Evolutionary conservation across 2,113 vertebrate genomes (phyloP).

Genomic region (Gymnarchus niloticus): DNA sequence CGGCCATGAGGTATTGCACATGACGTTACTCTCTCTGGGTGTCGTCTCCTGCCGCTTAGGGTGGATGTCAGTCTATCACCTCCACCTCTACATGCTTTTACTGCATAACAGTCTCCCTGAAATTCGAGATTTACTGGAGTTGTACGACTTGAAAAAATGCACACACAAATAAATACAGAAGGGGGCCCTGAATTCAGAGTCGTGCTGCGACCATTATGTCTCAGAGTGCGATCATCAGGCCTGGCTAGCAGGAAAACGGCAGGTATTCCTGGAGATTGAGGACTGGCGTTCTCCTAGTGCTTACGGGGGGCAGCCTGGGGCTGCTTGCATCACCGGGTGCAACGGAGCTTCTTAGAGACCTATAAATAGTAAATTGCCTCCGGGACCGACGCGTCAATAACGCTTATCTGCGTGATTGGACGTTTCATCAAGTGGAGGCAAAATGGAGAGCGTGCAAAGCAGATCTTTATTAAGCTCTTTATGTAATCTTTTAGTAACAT

Average conservation of each 20-base stretch:
- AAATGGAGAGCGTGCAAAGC: neutral
- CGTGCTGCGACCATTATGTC: neutral
- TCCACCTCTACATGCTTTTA: neutral
- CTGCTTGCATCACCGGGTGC: constrained; percentile 35
- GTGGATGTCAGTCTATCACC: too few relatives aligned
- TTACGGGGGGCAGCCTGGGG: neutral
- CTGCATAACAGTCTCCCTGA: neutral
- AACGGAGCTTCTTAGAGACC: constrained; percentile 39
- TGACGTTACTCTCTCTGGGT: too few relatives aligned
- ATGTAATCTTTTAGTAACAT: neutral
- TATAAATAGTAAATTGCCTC: constrained; percentile 44
- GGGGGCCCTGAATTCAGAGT: neutral
- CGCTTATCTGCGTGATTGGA: constrained; percentile 45
- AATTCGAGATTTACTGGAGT: neutral
- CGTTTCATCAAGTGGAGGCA: neutral
- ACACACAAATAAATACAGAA: neutral
- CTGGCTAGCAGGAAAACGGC: neutral
- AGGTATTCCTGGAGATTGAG: neutral
- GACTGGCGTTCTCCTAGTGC: constrained; percentile 2
- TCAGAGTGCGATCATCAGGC: neutral
- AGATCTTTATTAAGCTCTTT: neutral
- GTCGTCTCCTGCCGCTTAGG: too few relatives aligned
- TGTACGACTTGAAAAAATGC: neutral
- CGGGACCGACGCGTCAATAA: constrained; percentile 48
- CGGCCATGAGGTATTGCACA: too few relatives aligned